A percentile compares a stretch with the other conserved stretches of the same genome.
Evolutionary conservation across 2,888 invertebrate genomes (phyloP).

Genomic region (Synergus laeviventris): DNA sequence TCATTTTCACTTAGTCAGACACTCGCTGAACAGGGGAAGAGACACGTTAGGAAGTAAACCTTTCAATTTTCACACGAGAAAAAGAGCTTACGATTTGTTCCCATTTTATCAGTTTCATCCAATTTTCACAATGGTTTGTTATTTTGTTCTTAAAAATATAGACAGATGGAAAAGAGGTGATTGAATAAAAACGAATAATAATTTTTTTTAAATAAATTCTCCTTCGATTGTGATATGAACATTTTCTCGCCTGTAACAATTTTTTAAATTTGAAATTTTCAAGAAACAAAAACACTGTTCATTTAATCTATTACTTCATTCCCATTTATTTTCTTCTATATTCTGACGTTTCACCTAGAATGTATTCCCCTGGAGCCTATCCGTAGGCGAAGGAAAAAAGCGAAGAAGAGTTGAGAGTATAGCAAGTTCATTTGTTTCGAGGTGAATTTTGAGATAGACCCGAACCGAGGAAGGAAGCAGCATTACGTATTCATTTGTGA

Average conservation of each 20-base stretch:
- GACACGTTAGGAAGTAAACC: not conserved
- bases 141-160: not conserved
- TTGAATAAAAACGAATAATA: not conserved
- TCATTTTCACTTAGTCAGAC: conserved; percentile 32
- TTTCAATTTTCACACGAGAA: not conserved
- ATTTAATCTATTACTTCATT: not conserved
- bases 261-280: not conserved
- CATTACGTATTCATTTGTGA: conserved; percentile 73
- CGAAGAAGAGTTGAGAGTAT: conserved; percentile 22
- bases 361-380: not conserved
- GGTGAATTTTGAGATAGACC: conserved; percentile 19
- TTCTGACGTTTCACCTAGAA: conserved; percentile 6
- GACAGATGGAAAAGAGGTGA: too few relatives aligned
- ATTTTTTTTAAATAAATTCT: not conserved
- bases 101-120: not conserved
- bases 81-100: not conserved
- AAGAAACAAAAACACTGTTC: not conserved
- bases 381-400: not conserved
- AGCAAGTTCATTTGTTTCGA: conserved; percentile 48
- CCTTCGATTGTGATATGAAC: not conserved
- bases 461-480: conserved; percentile 39
- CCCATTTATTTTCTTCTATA: not conserved
- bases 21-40: not conserved
- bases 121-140: not conserved
- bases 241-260: not conserved